These are phyloP conservation scores for Gibbula magus DNA, from an alignment of 2,888 invertebrate species.

Conservation along the genomic window DNA sequence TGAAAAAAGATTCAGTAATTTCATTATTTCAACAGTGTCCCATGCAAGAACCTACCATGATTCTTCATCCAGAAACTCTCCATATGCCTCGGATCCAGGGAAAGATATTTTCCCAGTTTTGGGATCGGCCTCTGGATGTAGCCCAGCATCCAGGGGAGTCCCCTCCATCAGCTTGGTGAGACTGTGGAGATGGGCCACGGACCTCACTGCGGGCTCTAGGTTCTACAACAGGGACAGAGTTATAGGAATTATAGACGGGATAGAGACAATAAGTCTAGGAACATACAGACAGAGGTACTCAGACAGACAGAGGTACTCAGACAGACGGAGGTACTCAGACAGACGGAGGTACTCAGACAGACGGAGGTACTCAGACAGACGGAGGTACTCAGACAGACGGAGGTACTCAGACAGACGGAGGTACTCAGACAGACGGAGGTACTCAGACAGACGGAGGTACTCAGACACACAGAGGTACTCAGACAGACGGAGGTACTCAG, in stretches of 20 bases:
- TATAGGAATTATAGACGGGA: slow-evolving; percentile 28
- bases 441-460: too few relatives aligned
- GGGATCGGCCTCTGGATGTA: slow-evolving; percentile 55
- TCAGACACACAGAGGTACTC: too few relatives aligned
- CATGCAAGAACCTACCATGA: slow-evolving; percentile 52
- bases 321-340: too few relatives aligned
- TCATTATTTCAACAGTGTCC: too few relatives aligned
- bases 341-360: too few relatives aligned
- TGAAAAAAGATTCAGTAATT: too few relatives aligned
- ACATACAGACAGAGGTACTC: not conserved
- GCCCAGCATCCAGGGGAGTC: slow-evolving; percentile 33
- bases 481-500: too few relatives aligned
- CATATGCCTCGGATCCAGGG: slow-evolving; percentile 63
- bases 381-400: too few relatives aligned
- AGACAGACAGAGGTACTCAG: too few relatives aligned
- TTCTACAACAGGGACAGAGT: slow-evolving; percentile 47
- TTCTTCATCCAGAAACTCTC: slow-evolving; percentile 72
- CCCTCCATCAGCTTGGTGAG: slow-evolving; percentile 56
- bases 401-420: too few relatives aligned
- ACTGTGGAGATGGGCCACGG: slow-evolving; percentile 58
- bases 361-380: too few relatives aligned
- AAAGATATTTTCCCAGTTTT: slow-evolving; percentile 56
- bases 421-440: too few relatives aligned
- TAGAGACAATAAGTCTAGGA: slow-evolving; percentile 10
- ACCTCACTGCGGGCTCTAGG: slow-evolving; percentile 48